These are phyloP conservation scores for Bostrychus sinensis DNA, from an alignment of 2,113 vertebrate species.

Conservation along the genomic window DNA sequence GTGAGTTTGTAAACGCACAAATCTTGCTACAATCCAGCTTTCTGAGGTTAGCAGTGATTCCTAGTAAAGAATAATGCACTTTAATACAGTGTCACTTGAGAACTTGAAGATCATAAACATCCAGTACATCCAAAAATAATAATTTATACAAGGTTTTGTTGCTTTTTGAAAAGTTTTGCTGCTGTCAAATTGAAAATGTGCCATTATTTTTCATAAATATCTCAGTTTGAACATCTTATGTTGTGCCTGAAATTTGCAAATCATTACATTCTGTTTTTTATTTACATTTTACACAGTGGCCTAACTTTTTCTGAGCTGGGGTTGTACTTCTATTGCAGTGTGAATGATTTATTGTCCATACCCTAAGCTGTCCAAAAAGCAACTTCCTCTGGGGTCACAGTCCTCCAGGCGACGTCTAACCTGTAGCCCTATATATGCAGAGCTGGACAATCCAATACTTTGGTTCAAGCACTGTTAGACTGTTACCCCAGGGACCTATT, in stretches of 20 bases:
- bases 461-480: not conserved
- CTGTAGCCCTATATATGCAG: not conserved
- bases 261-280: not conserved
- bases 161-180: too few species aligned
- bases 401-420: constrained; percentile 3
- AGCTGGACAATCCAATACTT: constrained; percentile 14
- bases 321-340: constrained; percentile 3
- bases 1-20: too few species aligned
- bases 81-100: too few species aligned
- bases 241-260: not conserved
- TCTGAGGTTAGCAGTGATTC: too few species aligned
- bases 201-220: not conserved
- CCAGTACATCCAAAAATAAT: too few species aligned
- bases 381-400: constrained; percentile 37
- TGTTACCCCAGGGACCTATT: constrained; percentile 17
- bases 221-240: not conserved
- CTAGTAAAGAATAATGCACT: too few species aligned
- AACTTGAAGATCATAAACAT: too few species aligned
- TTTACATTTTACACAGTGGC: not conserved
- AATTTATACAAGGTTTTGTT: too few species aligned
- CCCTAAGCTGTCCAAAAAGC: constrained; percentile 8
- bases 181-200: too few species aligned
- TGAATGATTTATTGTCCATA: constrained; percentile 12
- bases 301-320: not conserved
- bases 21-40: too few species aligned